Evolutionary conservation across 2,797 vertebrate species (phyloP).

Genomic region (Numenius phaeopus): DNA sequence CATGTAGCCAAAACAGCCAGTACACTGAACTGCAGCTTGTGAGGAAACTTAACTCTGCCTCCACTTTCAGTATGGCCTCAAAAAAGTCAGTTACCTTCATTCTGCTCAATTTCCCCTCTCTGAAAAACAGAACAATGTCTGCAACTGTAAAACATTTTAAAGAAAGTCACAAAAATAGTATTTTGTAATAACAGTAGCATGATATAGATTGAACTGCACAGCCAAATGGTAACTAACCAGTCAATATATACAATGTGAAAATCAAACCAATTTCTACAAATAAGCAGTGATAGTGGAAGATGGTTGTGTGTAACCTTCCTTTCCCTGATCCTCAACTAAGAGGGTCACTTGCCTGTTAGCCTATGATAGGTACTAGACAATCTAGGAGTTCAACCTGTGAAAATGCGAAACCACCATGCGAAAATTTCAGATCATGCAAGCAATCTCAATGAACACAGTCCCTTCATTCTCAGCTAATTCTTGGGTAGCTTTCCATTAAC

Average conservation of each 20-base stretch:
- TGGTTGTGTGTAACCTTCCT: background rate
- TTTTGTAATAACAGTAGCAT: background rate
- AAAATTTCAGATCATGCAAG: background rate
- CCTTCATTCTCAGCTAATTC: background rate
- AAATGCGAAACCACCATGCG: background rate
- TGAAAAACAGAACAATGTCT: background rate
- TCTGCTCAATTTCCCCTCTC: background rate
- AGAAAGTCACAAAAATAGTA: background rate
- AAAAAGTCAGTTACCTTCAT: background rate
- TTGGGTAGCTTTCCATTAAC: background rate
- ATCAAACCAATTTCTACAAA: background rate
- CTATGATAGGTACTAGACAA: background rate
- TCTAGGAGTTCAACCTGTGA: background rate
- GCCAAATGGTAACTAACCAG: background rate
- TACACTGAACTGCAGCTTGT: background rate
- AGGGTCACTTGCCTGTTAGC: background rate
- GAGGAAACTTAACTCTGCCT: background rate
- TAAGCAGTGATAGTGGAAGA: background rate
- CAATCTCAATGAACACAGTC: background rate
- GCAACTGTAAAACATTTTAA: background rate
- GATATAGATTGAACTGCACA: background rate
- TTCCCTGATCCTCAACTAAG: background rate
- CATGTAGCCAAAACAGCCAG: background rate
- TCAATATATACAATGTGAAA: background rate
- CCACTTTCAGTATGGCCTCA: background rate